Evolutionary conservation across 2,797 vertebrate species (phyloP).

Genomic region (Rachycentron canadum): DNA sequence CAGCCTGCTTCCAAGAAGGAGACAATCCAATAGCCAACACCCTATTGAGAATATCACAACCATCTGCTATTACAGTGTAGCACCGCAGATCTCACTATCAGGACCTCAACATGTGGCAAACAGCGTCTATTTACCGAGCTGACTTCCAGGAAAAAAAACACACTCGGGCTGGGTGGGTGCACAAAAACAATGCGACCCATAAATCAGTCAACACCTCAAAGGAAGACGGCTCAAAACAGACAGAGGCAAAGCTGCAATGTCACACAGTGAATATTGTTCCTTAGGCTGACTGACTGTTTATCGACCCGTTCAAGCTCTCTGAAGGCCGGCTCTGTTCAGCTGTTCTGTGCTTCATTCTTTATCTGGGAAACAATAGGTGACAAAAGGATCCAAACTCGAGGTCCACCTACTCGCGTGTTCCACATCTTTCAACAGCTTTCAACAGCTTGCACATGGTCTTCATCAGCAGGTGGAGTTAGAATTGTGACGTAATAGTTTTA

Average conservation of each 20-base stretch:
- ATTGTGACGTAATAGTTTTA: neutral
- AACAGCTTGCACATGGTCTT: too few species aligned
- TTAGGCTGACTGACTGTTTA: neutral
- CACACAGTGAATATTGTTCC: constrained; percentile 10
- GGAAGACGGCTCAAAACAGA: neutral
- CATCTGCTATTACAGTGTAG: constrained; percentile 61
- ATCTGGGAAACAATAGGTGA: neutral
- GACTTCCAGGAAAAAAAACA: constrained; percentile 50
- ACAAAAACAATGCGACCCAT: constrained; percentile 46
- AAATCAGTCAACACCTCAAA: constrained; percentile 35
- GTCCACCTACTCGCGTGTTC: neutral
- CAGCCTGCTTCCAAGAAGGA: constrained; percentile 59
- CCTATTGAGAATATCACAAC: constrained; percentile 73
- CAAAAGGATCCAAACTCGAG: neutral
- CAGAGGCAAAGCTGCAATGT: neutral
- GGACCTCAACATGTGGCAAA: constrained; percentile 47
- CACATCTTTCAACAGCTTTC: neutral
- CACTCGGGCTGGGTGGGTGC: neutral
- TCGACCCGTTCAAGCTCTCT: neutral
- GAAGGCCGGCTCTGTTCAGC: neutral
- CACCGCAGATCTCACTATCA: constrained; percentile 12
- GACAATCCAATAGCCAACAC: constrained; percentile 69
- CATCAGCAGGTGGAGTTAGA: neutral
- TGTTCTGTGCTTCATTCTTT: neutral
- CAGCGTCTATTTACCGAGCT: constrained; percentile 14